A percentile compares a stretch with the other conserved stretches of the same genome.
Conservation (phyloP, 1,140 invertebrate genomes). For the Hypsibius dujardini region DNA sequence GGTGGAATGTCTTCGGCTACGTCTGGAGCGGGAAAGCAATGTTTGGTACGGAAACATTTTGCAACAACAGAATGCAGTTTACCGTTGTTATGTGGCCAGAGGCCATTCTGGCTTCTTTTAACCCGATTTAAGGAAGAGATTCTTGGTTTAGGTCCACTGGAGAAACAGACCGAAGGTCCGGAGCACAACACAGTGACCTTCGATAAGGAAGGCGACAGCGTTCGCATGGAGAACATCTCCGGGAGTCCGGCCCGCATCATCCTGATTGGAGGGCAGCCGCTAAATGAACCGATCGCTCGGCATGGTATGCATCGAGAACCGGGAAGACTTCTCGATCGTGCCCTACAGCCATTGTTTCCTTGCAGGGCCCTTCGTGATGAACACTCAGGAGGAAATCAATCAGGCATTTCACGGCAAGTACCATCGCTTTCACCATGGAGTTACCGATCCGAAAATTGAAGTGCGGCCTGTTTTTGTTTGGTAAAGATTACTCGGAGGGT, state of each 20-base stretch:
- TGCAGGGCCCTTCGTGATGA: slow-evolving; percentile 37
- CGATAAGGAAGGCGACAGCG: slow-evolving; percentile 25
- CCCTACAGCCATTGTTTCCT: background rate
- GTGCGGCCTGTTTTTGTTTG: background rate
- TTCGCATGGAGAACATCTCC: slow-evolving; percentile 25
- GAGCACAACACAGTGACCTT: slow-evolving; percentile 27
- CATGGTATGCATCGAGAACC: slow-evolving; percentile 20
- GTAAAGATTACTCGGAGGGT: slow-evolving; percentile 29
- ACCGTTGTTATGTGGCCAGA: background rate
- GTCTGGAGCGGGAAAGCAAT: slow-evolving; percentile 28
- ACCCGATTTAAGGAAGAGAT: too few species aligned
- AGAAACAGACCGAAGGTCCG: slow-evolving; percentile 21
- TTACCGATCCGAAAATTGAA: background rate
- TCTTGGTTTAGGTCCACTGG: slow-evolving; percentile 22
- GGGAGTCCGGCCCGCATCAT: slow-evolving; percentile 28
- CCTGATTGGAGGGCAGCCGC: slow-evolving; percentile 32
- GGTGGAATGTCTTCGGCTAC: slow-evolving; percentile 34
- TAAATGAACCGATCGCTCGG: slow-evolving; percentile 34
- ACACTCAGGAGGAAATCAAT: slow-evolving; percentile 32
- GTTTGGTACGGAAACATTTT: slow-evolving; percentile 26
- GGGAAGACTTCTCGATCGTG: too few species aligned
- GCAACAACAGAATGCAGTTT: slow-evolving; percentile 14
- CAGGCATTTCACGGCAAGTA: slow-evolving; percentile 27
- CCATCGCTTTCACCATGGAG: background rate
- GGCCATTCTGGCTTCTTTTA: too few species aligned